Percentiles rank a stretch among this genome's conserved stretches.
Evolutionary conservation across 1,140 invertebrate species (phyloP).

Genomic region (Drosophila yakuba): DNA sequence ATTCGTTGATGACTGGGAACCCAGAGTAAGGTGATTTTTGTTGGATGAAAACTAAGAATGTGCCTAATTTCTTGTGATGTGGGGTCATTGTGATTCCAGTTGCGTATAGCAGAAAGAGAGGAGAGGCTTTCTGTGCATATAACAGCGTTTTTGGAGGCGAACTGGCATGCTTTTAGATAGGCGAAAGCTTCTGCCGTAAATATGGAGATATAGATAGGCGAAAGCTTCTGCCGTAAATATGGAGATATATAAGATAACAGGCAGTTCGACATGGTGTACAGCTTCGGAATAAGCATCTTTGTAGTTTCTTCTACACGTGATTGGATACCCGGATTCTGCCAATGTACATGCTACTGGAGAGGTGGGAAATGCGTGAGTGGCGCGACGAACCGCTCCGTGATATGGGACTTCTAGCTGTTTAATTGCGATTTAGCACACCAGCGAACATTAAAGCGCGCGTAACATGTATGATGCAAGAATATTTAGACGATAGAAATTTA

Average conservation of each 20-base stretch:
- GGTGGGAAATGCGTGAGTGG: constrained; percentile 1
- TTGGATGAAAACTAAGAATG: not conserved
- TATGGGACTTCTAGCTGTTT: not conserved
- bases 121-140: no score
- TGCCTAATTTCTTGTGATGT: not conserved
- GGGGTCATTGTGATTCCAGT: not conserved
- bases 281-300: no score
- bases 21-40: no score
- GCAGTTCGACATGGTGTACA: no score
- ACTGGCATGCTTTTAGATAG: no score
- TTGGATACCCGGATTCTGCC: not conserved
- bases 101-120: not conserved
- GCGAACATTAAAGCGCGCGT: no score
- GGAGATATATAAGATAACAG: no score
- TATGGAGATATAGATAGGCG: not conserved
- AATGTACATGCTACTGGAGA: constrained; percentile 5
- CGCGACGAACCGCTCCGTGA: not conserved
- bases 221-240: no score
- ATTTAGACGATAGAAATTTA: no score
- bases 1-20: not conserved
- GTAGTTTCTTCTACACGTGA: not conserved
- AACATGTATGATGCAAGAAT: no score
- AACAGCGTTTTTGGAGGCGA: no score
- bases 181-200: no score
- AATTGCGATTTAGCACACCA: constrained; percentile 3